Conservation (phyloP, 2,797 vertebrate species). For the Epinephelus coioides region DNA sequence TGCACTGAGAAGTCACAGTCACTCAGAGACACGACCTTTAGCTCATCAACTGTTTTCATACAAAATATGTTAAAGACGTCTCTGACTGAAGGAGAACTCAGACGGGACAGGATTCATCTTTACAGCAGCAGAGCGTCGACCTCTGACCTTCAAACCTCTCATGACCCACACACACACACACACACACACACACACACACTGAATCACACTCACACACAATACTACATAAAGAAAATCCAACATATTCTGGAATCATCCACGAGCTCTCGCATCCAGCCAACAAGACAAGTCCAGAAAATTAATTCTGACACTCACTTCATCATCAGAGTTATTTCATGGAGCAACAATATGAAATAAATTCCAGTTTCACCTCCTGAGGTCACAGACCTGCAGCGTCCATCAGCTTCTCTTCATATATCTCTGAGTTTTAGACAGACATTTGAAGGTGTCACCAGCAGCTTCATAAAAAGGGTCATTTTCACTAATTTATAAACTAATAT, state of each 20-base stretch:
- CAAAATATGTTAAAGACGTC: neutral
- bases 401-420: neutral
- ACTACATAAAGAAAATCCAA: too few species aligned
- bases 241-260: too few species aligned
- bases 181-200: neutral
- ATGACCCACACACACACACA: neutral
- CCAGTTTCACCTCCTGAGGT: neutral
- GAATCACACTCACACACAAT: neutral
- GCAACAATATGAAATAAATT: too few species aligned
- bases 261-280: too few species aligned
- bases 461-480: neutral
- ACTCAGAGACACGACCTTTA: neutral
- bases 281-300: too few species aligned
- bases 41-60: too few species aligned
- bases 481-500: neutral
- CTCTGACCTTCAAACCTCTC: constrained; percentile 1
- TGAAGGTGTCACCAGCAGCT: constrained; percentile 6
- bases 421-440: neutral
- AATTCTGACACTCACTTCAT: too few species aligned
- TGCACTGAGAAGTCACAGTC: neutral
- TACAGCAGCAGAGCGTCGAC: neutral
- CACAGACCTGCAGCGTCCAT: neutral
- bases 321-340: too few species aligned
- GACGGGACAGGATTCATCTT: too few species aligned
- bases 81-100: too few species aligned